Conservation (phyloP, 2,888 invertebrate species). For the Pseudolycoriella hygida region DNA sequence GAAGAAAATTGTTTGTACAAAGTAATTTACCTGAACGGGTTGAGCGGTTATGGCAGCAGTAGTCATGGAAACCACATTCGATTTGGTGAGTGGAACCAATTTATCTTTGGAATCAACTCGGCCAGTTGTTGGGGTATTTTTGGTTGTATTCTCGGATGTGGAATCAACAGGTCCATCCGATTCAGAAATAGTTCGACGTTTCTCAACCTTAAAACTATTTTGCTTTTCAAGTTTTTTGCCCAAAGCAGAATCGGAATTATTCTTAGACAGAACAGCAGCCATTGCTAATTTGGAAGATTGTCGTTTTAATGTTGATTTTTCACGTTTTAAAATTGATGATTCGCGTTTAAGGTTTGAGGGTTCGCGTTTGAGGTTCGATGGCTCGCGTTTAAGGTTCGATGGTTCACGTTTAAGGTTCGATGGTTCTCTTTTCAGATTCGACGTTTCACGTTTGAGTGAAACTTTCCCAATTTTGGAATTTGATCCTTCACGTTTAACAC, state of each 20-base stretch:
- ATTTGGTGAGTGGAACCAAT: slow-evolving; percentile 15
- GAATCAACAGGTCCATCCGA: slow-evolving; percentile 3
- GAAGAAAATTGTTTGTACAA: slow-evolving; percentile 10
- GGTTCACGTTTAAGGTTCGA: slow-evolving; percentile 8
- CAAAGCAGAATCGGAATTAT: slow-evolving; percentile 22
- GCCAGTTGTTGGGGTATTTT: slow-evolving; percentile 4
- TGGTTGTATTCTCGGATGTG: background rate
- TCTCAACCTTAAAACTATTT: slow-evolving; percentile 12
- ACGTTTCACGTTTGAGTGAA: slow-evolving; percentile 9
- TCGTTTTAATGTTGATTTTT: background rate
- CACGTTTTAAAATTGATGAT: background rate
- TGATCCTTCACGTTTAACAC: slow-evolving; percentile 18
- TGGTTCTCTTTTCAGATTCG: slow-evolving; percentile 11
- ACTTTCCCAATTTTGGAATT: slow-evolving; percentile 13
- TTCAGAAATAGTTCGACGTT: slow-evolving; percentile 3
- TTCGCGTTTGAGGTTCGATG: slow-evolving; percentile 6
- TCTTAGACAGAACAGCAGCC: slow-evolving; percentile 13
- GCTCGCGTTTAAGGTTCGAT: slow-evolving; percentile 6
- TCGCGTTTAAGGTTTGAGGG: background rate
- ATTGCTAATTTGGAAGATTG: background rate
- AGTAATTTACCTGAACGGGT: slow-evolving; percentile 35
- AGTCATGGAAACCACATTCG: slow-evolving; percentile 35
- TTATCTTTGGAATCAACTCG: slow-evolving; percentile 8
- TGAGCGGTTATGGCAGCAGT: slow-evolving; percentile 39
- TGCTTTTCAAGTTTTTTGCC: slow-evolving; percentile 16